A percentile compares a stretch with the other conserved stretches of the same genome.
These are phyloP conservation scores for Charanyca ferruginea DNA, from an alignment of 2,888 invertebrate species.

Conservation along the genomic window DNA sequence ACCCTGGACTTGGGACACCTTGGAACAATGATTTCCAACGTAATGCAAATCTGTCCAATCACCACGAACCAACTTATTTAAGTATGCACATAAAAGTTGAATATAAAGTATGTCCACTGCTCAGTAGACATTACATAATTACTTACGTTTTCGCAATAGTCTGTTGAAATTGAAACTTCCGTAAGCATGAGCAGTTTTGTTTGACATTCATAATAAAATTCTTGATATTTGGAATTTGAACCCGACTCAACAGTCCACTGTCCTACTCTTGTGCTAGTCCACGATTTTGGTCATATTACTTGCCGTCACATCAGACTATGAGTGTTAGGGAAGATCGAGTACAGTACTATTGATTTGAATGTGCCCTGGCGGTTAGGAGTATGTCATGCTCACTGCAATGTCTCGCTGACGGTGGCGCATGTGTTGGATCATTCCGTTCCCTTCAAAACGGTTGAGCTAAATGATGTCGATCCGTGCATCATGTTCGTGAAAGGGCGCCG, in stretches of 20 bases:
- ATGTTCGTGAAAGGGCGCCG: too few relatives aligned
- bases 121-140: slow-evolving; percentile 39
- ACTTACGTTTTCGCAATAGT: slow-evolving; percentile 37
- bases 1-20: not conserved
- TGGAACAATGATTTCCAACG: not conserved
- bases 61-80: not conserved
- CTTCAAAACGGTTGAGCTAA: too few relatives aligned
- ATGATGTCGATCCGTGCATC: too few relatives aligned
- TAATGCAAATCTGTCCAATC: slow-evolving; percentile 13
- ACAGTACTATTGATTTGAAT: too few relatives aligned
- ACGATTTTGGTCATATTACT: too few relatives aligned
- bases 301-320: too few relatives aligned
- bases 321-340: too few relatives aligned
- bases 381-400: too few relatives aligned
- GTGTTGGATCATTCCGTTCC: too few relatives aligned
- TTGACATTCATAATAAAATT: slow-evolving; percentile 28
- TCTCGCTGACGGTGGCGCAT: too few relatives aligned
- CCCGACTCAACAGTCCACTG: not conserved
- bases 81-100: slow-evolving; percentile 9
- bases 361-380: too few relatives aligned
- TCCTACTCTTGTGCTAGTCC: too few relatives aligned
- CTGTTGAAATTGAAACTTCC: slow-evolving; percentile 38
- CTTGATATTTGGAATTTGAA: slow-evolving; percentile 25
- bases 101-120: slow-evolving; percentile 2
- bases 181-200: slow-evolving; percentile 15